Base-by-base conservation (phyloP, 2,888 invertebrate genomes). In the Drosophila paranaensis region DNA sequence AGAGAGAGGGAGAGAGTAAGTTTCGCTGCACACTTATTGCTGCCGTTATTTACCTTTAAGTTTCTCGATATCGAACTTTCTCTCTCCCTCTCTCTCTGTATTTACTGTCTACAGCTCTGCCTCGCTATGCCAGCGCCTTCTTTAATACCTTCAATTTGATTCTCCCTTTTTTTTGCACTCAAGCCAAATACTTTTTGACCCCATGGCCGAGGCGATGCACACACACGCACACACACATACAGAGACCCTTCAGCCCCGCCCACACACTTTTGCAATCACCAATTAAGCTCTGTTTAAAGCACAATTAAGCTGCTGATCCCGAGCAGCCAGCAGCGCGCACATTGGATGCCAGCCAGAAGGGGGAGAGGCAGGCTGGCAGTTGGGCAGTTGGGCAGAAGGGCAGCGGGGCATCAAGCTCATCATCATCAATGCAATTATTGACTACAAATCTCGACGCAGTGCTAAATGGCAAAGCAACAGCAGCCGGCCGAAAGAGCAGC, bases 381-480 rank as follows among this genome's bases (percentile, higher is more conserved):
- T 2, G 8, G 33, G 33, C 33, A 8, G 8, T 1, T 1, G 6
- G 10, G 33, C 33, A 10, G 10, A 1, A 0, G 43, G 25, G 27
- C 37, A 35, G 20, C 16, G 27, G n/a, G 25, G 13, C 37, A 37
- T 56, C 68, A 62, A 79, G 75, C 76, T 77, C 79, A 78, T 73
- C 74, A 71, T 81, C 86, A 80, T 86, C 88, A 84, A 88, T 84
- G 88, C 83, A 84, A 84, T 84, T 84, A 84, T 84, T 84, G 86
- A 85, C 81, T 80, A 88, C 83, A 88, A 84, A 84, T 81, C 88
- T 78, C 69, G 61, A 74, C 88, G 67, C 74, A 69, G 80, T 61
- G 69, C 80, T 77, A 82, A 88, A 81, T 79, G 55, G 70, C 64
- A 60, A 51, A 55, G 61, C 51, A 65, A 20, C 51, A 60, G 25